Evolutionary conservation across 1,140 invertebrate species (phyloP).

Genomic region (Nephila pilipes): DNA sequence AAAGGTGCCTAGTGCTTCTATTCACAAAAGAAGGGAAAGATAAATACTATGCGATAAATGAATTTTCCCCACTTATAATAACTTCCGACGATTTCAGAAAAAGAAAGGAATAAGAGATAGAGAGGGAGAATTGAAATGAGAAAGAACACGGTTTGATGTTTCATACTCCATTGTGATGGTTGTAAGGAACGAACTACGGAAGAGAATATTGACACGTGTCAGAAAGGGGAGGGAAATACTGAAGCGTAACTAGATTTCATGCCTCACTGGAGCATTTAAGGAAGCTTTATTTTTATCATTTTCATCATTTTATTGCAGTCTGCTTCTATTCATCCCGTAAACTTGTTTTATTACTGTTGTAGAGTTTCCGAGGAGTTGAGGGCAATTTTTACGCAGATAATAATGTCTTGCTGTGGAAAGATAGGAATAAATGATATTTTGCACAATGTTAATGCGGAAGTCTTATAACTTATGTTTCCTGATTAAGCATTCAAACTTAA

Average conservation of each 20-base stretch:
- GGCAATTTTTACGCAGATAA: not conserved
- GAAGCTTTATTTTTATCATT: not conserved
- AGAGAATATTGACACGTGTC: constrained; percentile 23
- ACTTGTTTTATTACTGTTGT: not conserved
- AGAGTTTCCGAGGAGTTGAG: not conserved
- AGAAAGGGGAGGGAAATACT: not conserved
- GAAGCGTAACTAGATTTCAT: constrained; percentile 22
- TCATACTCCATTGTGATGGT: not conserved
- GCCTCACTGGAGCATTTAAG: constrained; percentile 4
- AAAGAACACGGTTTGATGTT: not conserved
- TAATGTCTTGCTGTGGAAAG: not conserved
- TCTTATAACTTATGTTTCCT: too few relatives aligned
- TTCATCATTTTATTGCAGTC: not conserved
- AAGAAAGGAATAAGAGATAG: not conserved
- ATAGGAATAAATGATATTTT: not conserved
- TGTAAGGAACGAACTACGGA: not conserved
- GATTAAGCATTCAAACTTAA: too few relatives aligned
- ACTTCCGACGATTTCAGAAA: not conserved
- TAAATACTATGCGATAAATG: constrained; percentile 4
- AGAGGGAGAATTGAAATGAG: not conserved
- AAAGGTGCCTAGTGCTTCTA: not conserved
- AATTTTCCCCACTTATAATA: constrained; percentile 18
- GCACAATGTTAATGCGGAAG: too few relatives aligned
- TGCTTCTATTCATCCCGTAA: not conserved
- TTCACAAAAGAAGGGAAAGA: not conserved